Base-by-base conservation (phyloP, 1,140 invertebrate genomes). In the Drosophila nannoptera region DNA sequence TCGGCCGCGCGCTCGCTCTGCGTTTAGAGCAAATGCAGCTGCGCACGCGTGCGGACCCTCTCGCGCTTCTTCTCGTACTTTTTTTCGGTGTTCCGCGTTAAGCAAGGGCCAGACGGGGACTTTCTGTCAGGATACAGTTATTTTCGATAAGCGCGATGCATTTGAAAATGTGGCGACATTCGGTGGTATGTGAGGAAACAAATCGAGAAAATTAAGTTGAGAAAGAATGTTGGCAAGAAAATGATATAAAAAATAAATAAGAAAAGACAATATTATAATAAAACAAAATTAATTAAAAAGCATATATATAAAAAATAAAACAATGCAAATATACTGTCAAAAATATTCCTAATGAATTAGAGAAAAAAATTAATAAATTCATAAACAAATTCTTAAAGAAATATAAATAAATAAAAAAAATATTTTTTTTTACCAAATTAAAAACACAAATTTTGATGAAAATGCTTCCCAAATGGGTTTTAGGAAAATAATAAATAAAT, bases 21-120 rank as follows among this genome's bases (percentile, higher is more conserved):
- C 67, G 68, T 76, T 86, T 86, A 86, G 74, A 86, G 81, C 77
- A 86, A 86, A 81, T 60, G 71, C 77, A 77, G 72, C 81, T 70
- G 81, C 63, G 62, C 40, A 59, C 73, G 80, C 73, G 77, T 74
- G 58, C 60, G 73, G 61, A 56, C 9, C 16, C 31, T 22, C 60
- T 31, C 60, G 43, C 8, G 7, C 52, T n/a, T 7, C 36, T 32
- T n/a, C 33, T n/a, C 14, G 32, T 12, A 42, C 40, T 54, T 54
- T 63, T 45, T 52, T 50, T 58, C 38, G 52, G 53, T 67, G 46
- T 55, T 8, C 40, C 38, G 40, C 48, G 53, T 22, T 49, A 2
- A 43, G 33, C 36, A n/a, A n/a, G 14, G 16, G 5, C 22, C 36
- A 32, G 45, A 7, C 9, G 9, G 53, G 49, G 63, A 71, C 59